Evolutionary conservation across 2,888 invertebrate genomes (phyloP).

Genomic region (Catocala nupta): DNA sequence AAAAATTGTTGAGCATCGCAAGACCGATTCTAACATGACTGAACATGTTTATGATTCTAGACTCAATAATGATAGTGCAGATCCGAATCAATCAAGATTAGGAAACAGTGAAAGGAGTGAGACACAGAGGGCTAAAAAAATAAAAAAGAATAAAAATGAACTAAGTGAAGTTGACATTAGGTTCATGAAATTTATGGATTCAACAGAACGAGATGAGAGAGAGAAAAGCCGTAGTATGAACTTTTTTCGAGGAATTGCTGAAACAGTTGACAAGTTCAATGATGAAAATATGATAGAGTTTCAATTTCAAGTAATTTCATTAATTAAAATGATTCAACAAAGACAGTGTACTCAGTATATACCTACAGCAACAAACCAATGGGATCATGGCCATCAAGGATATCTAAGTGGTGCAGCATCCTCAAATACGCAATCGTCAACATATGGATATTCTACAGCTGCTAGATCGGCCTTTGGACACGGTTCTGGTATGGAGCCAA

Average conservation of each 20-base stretch:
- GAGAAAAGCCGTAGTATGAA: background rate
- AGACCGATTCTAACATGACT: conserved; percentile 45
- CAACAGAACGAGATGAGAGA: background rate
- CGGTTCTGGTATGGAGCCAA: too few relatives aligned
- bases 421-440: too few relatives aligned
- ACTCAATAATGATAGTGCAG: conserved; percentile 40
- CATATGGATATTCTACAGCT: too few relatives aligned
- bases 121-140: too few relatives aligned
- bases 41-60: conserved; percentile 39
- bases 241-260: conserved; percentile 1
- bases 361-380: too few relatives aligned
- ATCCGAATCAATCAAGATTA: conserved; percentile 22
- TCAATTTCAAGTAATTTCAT: conserved; percentile 20
- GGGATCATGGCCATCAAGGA: too few relatives aligned
- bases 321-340: conserved; percentile 8
- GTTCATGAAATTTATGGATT: too few relatives aligned
- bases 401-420: too few relatives aligned
- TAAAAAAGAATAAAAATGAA: conserved; percentile 29
- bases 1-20: conserved; percentile 40
- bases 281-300: conserved; percentile 12
- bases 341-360: too few relatives aligned
- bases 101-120: too few relatives aligned
- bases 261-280: conserved; percentile 9
- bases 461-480: too few relatives aligned
- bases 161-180: background rate